phyloP scores from a whole-genome alignment of 1,140 invertebrate species.

The Ostrea denselamellosa region DNA sequence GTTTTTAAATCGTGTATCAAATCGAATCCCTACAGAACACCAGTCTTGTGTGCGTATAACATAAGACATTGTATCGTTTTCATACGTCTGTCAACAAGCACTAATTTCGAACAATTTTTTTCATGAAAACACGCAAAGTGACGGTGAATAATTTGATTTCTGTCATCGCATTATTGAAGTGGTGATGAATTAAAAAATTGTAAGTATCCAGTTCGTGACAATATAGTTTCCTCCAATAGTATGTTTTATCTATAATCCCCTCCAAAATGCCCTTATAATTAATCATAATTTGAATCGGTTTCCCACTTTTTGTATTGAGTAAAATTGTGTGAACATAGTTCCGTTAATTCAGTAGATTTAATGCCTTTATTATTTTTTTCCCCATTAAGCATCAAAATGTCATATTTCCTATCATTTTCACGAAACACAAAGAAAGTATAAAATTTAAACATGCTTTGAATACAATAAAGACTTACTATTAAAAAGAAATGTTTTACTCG shows the following conservation, averaged over 20 bases:
- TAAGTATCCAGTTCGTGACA: not conserved
- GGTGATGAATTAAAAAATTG: slow-evolving; percentile 12
- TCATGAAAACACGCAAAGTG: not conserved
- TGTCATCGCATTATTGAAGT: slow-evolving; percentile 28
- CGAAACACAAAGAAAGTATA: not conserved
- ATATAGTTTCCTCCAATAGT: too few species aligned
- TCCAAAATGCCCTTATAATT: not conserved
- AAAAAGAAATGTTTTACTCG: too few species aligned
- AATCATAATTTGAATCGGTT: not conserved
- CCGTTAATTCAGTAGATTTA: not conserved
- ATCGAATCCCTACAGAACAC: too few species aligned
- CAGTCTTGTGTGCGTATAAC: too few species aligned
- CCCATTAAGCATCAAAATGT: too few species aligned
- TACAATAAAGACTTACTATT: too few species aligned
- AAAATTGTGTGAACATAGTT: not conserved
- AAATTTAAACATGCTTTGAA: too few species aligned
- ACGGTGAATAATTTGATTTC: slow-evolving; percentile 3
- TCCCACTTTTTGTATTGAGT: not conserved
- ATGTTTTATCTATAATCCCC: not conserved
- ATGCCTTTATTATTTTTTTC: too few species aligned
- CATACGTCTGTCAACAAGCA: not conserved
- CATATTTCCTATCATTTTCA: not conserved
- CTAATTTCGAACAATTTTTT: not conserved
- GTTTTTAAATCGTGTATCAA: too few species aligned
- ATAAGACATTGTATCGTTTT: not conserved